Base-by-base conservation (phyloP, 2,888 invertebrate species). In the Euproctis similis region DNA sequence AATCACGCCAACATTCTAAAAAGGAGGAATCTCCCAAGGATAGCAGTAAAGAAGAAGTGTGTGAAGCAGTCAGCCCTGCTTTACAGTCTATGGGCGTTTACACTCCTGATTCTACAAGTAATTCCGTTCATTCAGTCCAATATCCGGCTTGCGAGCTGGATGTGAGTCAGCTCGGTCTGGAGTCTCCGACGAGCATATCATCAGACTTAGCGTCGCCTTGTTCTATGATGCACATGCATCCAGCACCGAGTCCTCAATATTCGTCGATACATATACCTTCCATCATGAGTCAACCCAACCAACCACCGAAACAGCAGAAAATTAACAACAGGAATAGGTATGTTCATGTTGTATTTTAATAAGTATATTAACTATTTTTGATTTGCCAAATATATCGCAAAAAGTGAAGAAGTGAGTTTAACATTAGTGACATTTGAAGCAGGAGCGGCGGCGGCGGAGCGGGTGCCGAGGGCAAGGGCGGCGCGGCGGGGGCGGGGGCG, bases 141-240 rank as follows among this genome's bases (percentile, higher is more conserved):
- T 93, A 93, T 54, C 87, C 88, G 0, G 91, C 92, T 31, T 93
- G 93, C 52, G 94, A 95, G 48, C 71, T 95, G 36, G 95, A 94
- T 64, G 94, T 94, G 1, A 89, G 90, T 32, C 93, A 94, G 59
- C 70, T 95, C 33, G 94, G 93, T 0, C 76, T 96, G 40, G 96
- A 96, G 64, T 95, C 96, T 0, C 95, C 96, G 0, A 91, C 94
- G 0, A 94, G 94, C 20, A 94, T 96, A 45, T 91, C 94, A 1
- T 93, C 92, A 24, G 95, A 96, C 65, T 87, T 95, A 73, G 91
- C 92, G 5, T 90, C 90, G 0, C 93, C 93, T 34, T 93, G 93
- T 57, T 90, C 92, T n/a, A 89, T 92, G 86, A 68, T 84, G 73
- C 82, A 82, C 42, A 80, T 84, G 84, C 84, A 85, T 48, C 70